Evolutionary conservation across 1,140 invertebrate genomes (phyloP), one percentile per base, ranked within the genome.

Genomic region (Paralvinella palmiformis): DNA sequence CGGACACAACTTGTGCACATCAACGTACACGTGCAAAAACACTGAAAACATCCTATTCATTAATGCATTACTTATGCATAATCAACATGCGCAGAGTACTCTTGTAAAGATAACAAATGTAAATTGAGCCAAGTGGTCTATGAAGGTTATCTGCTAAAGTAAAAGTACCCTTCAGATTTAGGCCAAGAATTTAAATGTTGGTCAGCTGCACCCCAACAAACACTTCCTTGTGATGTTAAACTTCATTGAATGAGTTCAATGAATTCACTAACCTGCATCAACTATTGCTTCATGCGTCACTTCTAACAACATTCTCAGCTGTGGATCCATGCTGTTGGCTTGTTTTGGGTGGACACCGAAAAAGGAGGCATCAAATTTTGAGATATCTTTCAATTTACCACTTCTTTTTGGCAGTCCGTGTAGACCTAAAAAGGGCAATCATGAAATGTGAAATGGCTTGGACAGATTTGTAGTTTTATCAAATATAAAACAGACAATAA

Each of bases 301-400:
- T 83, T 99, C 96, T 3, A 98, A 84, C 29, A 98, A 80, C 71
- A 97, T 84, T 66, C 95, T 84, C 37, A 97, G 81, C 79, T 97
- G 92, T 3, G 96, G 95, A 78, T 98, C 95, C 94, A 98, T 98
- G 37, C 87, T 85, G 71, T 96, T 84, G 1, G 94, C 94, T 78
- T 97, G 92, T 82, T 96, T 95, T 7, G 78, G 88, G 76, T 94
- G 91, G 5, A 96, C 91, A 41, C 91, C 91, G 81, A 96, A 96
- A 79, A 94, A 96, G n/a, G 88, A 86, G 3, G 91, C 90, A 78
- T 96, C 94, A 76, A 96, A 97, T 70, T 88, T 87, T 36, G 84
- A 79, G 37, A 98, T 70, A 67, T 96, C 88, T 79, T 95, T 96
- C 0, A 98, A 73, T 83, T 95, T 96, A 52, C 94, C 95, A 72